Conservation (phyloP, 2,888 invertebrate species). For the Homarus gammarus region DNA sequence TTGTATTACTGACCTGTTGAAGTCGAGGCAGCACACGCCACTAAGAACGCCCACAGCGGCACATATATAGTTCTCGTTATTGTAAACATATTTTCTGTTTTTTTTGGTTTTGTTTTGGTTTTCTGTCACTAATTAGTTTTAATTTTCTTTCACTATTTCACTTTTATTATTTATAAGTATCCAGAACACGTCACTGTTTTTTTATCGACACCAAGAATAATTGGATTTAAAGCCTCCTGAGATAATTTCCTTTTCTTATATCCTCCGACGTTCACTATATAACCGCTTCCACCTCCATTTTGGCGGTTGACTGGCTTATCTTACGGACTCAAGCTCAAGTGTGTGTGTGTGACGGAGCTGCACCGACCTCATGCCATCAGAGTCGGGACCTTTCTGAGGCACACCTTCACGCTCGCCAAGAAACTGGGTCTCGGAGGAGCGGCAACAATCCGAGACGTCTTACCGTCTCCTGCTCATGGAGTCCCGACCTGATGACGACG, state of each 20-base stretch:
- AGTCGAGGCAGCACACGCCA: not conserved
- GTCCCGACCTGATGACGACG: not conserved
- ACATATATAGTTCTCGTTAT: not conserved
- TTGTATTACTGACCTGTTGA: not conserved
- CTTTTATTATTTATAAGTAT: too few relatives aligned
- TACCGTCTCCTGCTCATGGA: not conserved
- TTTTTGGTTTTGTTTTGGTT: too few relatives aligned
- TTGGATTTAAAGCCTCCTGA: not conserved
- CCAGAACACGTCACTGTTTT: not conserved
- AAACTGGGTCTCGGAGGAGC: conserved; percentile 45
- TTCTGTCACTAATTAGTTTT: too few relatives aligned
- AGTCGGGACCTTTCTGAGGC: conserved; percentile 47
- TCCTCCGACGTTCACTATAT: not conserved
- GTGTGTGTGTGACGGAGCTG: conserved; percentile 8
- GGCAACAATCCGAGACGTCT: not conserved
- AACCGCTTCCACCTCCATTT: conserved; percentile 20
- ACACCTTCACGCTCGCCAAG: conserved; percentile 21
- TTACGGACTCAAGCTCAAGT: not conserved
- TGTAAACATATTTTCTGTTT: not conserved
- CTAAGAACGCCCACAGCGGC: not conserved
- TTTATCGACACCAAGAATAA: not conserved
- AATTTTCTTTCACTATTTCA: too few relatives aligned
- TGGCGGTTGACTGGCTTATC: not conserved
- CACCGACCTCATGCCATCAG: conserved; percentile 29
- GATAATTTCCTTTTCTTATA: not conserved